phyloP scores from a whole-genome alignment of 2,888 invertebrate species.

The Mesochorus sp. region DNA sequence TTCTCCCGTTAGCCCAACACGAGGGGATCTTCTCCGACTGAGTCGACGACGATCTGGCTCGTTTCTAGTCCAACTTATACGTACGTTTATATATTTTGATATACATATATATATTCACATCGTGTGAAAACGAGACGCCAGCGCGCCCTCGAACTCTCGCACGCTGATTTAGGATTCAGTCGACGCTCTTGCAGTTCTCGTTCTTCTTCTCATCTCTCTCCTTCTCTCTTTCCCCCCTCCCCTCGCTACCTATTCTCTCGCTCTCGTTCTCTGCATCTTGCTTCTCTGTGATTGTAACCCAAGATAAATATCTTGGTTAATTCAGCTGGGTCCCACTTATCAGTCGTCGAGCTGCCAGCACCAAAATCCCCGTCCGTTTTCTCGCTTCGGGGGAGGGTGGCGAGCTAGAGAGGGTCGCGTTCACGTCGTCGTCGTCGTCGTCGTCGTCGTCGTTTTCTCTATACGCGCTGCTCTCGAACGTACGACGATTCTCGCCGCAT shows the following conservation, averaged over 20 bases:
- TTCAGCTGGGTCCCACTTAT: slow-evolving; percentile 63
- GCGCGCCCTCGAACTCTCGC: slow-evolving; percentile 50
- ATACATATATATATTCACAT: not conserved
- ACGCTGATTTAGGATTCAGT: slow-evolving; percentile 53
- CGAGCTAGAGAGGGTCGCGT: slow-evolving; percentile 23
- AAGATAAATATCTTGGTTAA: slow-evolving; percentile 73
- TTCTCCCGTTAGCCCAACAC: slow-evolving; percentile 18
- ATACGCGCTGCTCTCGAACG: slow-evolving; percentile 19
- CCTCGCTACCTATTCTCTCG: not conserved
- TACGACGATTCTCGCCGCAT: slow-evolving; percentile 23
- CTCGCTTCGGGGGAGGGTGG: slow-evolving; percentile 8
- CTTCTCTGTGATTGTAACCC: slow-evolving; percentile 69
- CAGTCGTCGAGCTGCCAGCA: slow-evolving; percentile 56
- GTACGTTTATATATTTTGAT: not conserved
- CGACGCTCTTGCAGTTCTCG: slow-evolving; percentile 29
- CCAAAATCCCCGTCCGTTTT: slow-evolving; percentile 47
- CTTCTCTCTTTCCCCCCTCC: slow-evolving; percentile 1
- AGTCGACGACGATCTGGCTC: slow-evolving; percentile 36
- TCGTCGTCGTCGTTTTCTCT: not conserved
- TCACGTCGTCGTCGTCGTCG: slow-evolving; percentile 18
- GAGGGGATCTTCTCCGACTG: slow-evolving; percentile 4
- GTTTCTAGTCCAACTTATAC: not conserved
- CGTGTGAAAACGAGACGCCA: slow-evolving; percentile 41
- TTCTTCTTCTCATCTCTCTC: not conserved
- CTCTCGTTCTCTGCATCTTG: slow-evolving; percentile 28